These are phyloP conservation scores for Clusia tigrina DNA, from an alignment of 2,888 invertebrate genomes.

Conservation along the genomic window DNA sequence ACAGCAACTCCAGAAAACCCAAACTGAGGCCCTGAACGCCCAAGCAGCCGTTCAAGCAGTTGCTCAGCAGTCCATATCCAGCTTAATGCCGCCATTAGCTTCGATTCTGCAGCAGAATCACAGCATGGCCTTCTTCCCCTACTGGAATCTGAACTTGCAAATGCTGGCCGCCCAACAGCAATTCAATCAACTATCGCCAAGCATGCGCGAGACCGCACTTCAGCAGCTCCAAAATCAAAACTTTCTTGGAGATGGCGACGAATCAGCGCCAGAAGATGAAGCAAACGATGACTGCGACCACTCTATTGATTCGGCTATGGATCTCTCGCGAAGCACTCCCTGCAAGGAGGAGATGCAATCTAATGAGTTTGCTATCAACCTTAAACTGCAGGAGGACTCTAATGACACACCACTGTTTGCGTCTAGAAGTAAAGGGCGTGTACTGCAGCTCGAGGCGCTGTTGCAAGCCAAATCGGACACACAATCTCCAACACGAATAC, in stretches of 20 bases:
- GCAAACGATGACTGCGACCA: slow-evolving; percentile 45
- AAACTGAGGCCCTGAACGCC: slow-evolving; percentile 32
- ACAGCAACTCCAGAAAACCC: slow-evolving; percentile 29
- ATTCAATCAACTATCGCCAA: slow-evolving; percentile 60
- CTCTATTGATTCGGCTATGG: slow-evolving; percentile 60
- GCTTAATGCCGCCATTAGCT: slow-evolving; percentile 56
- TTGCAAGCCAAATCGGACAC: slow-evolving; percentile 47
- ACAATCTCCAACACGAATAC: slow-evolving; percentile 44
- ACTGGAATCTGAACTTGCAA: slow-evolving; percentile 63
- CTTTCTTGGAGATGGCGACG: slow-evolving; percentile 35
- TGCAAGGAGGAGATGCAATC: slow-evolving; percentile 45
- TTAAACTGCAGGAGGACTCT: slow-evolving; percentile 49
- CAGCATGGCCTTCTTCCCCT: slow-evolving; percentile 62
- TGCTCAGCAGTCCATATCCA: slow-evolving; percentile 33
- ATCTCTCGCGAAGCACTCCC: slow-evolving; percentile 61
- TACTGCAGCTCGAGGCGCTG: slow-evolving; percentile 77
- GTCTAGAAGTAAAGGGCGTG: slow-evolving; percentile 81
- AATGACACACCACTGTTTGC: slow-evolving; percentile 53
- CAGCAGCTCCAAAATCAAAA: slow-evolving; percentile 43
- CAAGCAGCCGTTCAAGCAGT: slow-evolving; percentile 29
- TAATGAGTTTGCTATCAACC: slow-evolving; percentile 44
- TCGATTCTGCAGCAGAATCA: slow-evolving; percentile 58
- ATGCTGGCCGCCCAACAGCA: slow-evolving; percentile 64
- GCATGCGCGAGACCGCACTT: slow-evolving; percentile 49
- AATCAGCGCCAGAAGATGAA: slow-evolving; percentile 44